These are phyloP conservation scores for Hydropsyche tenuis DNA, from an alignment of 1,140 invertebrate genomes.

Conservation along the genomic window DNA sequence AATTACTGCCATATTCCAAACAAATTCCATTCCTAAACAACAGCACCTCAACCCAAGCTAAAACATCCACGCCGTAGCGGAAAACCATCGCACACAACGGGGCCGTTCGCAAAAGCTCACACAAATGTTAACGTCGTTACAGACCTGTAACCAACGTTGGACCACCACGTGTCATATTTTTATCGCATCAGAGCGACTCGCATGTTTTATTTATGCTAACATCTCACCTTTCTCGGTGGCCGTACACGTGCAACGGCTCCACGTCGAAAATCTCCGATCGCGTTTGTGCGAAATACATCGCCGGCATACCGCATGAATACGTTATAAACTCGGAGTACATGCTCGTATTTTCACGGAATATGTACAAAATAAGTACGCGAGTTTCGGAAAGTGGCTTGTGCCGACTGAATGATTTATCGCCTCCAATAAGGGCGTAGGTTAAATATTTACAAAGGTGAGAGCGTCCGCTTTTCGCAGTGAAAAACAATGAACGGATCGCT, in stretches of 20 bases:
- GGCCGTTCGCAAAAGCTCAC: background rate
- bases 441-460: slow-evolving; percentile 20
- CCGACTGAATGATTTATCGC: slow-evolving; percentile 21
- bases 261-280: slow-evolving; percentile 39
- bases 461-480: background rate
- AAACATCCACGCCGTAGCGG: too few species aligned
- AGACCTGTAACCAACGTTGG: background rate
- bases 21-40: too few species aligned
- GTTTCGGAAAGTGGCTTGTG: background rate
- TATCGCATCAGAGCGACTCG: slow-evolving; percentile 18
- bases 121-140: slow-evolving; percentile 16
- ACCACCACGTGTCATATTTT: slow-evolving; percentile 19
- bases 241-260: too few species aligned
- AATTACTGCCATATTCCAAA: too few species aligned
- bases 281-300: slow-evolving; percentile 18
- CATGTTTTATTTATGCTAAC: slow-evolving; percentile 39
- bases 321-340: slow-evolving; percentile 21
- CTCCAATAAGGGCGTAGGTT: background rate
- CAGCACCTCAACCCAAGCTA: too few species aligned
- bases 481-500: too few species aligned
- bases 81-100: too few species aligned
- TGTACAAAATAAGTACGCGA: background rate
- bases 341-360: too few species aligned
- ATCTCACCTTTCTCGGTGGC: slow-evolving; percentile 35
- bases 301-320: slow-evolving; percentile 37